Evolutionary conservation across 2,888 invertebrate species (phyloP).

Genomic region (Aleiodes leptofemur): DNA sequence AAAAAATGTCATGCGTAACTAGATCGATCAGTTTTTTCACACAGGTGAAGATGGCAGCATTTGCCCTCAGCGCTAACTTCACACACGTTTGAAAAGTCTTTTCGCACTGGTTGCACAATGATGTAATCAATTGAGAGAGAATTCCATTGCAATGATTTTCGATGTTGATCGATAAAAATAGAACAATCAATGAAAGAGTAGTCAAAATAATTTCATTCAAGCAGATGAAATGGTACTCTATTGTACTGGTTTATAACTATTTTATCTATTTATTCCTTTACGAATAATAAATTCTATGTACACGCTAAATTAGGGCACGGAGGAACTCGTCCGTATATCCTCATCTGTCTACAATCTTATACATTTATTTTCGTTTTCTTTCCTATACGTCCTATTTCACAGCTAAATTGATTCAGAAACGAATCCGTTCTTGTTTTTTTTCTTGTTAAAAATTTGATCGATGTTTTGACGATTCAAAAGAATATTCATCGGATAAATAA

Average conservation of each 20-base stretch:
- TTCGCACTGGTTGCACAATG: no score
- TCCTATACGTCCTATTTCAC: conserved; percentile 11
- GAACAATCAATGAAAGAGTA: no score
- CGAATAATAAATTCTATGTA: conserved; percentile 60
- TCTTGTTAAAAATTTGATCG: conserved; percentile 32
- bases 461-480: conserved; percentile 31
- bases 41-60: no score
- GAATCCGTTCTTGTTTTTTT: conserved; percentile 24
- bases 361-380: conserved; percentile 9
- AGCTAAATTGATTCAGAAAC: conserved; percentile 11
- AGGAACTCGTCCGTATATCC: conserved; percentile 70
- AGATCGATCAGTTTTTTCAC: no score
- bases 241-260: conserved; percentile 31
- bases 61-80: no score
- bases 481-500: conserved; percentile 33
- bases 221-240: conserved; percentile 18
- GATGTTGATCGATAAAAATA: no score
- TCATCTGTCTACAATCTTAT: conserved; percentile 59
- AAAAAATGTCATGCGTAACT: no score
- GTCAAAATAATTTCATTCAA: not conserved
- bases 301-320: conserved; percentile 66
- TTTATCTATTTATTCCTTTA: conserved; percentile 23
- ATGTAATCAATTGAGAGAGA: not conserved
- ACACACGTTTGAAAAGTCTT: no score
- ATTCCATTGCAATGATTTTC: not conserved